Evolutionary conservation across 2,113 vertebrate genomes (phyloP), one percentile per base, ranked within the genome.

Genomic region (Electrona antarctica): DNA sequence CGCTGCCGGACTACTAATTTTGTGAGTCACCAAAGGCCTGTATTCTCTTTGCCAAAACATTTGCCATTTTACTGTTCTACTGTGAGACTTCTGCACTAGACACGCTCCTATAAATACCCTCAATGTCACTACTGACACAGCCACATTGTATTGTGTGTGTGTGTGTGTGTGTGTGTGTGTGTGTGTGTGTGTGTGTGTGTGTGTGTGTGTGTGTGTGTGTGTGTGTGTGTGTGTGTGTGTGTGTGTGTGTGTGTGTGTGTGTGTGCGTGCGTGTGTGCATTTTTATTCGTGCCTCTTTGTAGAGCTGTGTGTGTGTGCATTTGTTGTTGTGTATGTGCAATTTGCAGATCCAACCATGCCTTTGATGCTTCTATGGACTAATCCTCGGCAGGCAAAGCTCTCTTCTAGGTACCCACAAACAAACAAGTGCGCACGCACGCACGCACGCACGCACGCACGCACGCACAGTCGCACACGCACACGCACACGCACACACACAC

Each of bases 321-420:
- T 21, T 21, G 21, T 21, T 21, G 21, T 21, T 21, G 21, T 56
- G 54, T n/a, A 12, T 56, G 54, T 56, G 54, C 15, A 4, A 56
- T 15, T 13, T 56, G 54, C 54, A 13, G 58, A 11, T 81, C 86
- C 84, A 84, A 78, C 80, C 48, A 66, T 4, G 64, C 66, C 84
- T 88, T 89, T 90, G 88, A 90, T 86, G 87, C 85, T 84, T 76
- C 76, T 80, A 69, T 69, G 64, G 67, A 71, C 74, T 85, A 87
- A 86, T 87, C 76, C 84, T 86, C 88, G 71, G 75, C 78, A 77
- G 77, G 77, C 74, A 70, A 72, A 79, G 81, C 50, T 72, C 75
- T 80, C 64, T 75, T 28, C 64, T 61, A 70, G 62, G 64, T 65
- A 58, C 64, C 49, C 74, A 77, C 74, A 76, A 33, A 85, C 60